Evolutionary conservation across 2,113 vertebrate species (phyloP).

Genomic region (Engraulis encrasicolus): DNA sequence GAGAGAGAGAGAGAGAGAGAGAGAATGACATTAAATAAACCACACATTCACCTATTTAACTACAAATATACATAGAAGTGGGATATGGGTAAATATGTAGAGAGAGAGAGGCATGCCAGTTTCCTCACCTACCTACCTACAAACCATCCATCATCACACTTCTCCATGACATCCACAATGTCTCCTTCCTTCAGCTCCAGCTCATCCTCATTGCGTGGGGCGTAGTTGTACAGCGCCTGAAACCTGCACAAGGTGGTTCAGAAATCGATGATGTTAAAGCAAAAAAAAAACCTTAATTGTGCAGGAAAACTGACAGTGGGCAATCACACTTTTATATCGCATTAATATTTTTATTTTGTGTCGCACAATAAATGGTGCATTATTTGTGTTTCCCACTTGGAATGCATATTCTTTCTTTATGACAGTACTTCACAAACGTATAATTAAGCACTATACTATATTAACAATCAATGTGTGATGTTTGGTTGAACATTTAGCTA

Average conservation of each 20-base stretch:
- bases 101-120: background rate
- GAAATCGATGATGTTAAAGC: no score
- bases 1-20: no score
- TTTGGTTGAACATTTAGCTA: background rate
- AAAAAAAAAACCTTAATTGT: no score
- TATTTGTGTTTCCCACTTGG: background rate
- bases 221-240: constrained; percentile 90
- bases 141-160: constrained; percentile 93
- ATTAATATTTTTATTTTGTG: background rate
- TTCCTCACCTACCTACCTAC: constrained; percentile 76
- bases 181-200: constrained; percentile 89
- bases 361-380: no score
- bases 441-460: background rate
- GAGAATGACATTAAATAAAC: no score
- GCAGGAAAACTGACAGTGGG: constrained; percentile 71
- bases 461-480: background rate
- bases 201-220: constrained; percentile 88
- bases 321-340: background rate
- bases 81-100: background rate
- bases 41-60: no score
- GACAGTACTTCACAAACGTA: background rate
- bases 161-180: constrained; percentile 90
- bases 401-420: background rate
- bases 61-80: background rate
- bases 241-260: no score